Percentiles rank a stretch among this genome's conserved stretches.
Evolutionary conservation across 2,113 vertebrate genomes (phyloP).

Genomic region (Malaclemys terrapin): DNA sequence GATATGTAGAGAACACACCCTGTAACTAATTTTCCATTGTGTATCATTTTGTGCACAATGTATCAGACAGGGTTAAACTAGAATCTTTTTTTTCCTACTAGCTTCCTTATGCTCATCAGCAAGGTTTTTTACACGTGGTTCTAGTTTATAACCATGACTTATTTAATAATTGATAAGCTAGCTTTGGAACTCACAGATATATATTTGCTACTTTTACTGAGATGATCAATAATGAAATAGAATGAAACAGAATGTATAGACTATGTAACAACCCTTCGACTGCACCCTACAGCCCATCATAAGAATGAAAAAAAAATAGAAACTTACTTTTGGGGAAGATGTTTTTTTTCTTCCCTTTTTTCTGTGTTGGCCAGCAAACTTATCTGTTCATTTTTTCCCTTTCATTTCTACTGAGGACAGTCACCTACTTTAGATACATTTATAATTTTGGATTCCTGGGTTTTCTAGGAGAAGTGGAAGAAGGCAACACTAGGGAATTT

Average conservation of each 20-base stretch:
- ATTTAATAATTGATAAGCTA: neutral
- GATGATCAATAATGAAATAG: neutral
- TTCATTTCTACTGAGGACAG: neutral
- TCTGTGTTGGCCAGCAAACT: neutral
- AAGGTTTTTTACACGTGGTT: neutral
- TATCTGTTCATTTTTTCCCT: neutral
- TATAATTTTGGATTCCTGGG: neutral
- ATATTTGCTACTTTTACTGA: neutral
- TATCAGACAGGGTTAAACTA: neutral
- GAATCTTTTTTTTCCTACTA: neutral
- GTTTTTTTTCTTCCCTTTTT: neutral
- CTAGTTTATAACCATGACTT: neutral
- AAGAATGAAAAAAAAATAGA: neutral
- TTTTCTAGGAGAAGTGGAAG: neutral
- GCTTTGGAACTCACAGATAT: rapidly evolving
- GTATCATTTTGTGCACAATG: neutral
- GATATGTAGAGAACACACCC: neutral
- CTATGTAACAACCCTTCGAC: neutral
- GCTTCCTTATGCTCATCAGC: neutral
- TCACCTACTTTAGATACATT: neutral
- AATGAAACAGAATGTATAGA: neutral
- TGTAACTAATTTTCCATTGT: neutral
- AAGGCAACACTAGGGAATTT: slow-evolving; percentile 1
- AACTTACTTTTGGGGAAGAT: neutral
- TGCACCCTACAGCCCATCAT: neutral